Evolutionary conservation across 1,140 invertebrate species (phyloP).

Genomic region (Neuroterus valhalla): DNA sequence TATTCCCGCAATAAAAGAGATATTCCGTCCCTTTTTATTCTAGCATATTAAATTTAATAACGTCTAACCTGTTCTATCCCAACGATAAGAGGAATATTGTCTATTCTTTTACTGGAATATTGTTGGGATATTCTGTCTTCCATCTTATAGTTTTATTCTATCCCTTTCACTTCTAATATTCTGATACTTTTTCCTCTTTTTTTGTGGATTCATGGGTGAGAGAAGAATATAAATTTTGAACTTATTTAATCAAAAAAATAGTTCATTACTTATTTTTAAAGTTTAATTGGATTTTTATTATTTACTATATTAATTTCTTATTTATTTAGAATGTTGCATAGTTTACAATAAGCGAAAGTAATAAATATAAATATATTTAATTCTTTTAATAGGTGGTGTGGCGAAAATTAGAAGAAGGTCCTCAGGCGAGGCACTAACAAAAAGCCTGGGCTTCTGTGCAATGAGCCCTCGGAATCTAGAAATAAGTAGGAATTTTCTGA

Average conservation of each 20-base stretch:
- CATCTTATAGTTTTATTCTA: too few relatives aligned
- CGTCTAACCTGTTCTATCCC: too few relatives aligned
- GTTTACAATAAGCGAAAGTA: too few relatives aligned
- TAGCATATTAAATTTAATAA: too few relatives aligned
- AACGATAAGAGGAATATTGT: too few relatives aligned
- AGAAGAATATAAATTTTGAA: background rate
- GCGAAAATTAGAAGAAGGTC: conserved; percentile 81
- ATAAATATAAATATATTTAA: background rate
- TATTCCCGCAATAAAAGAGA: too few relatives aligned
- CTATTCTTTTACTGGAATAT: too few relatives aligned
- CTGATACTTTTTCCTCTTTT: too few relatives aligned
- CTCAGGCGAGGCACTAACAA: conserved; percentile 75
- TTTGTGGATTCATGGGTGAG: too few relatives aligned
- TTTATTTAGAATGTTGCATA: background rate
- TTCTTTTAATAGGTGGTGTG: conserved; percentile 79
- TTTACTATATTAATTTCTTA: conserved; percentile 9
- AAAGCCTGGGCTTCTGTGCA: background rate
- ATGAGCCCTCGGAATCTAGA: conserved; percentile 47
- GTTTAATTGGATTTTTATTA: conserved; percentile 31
- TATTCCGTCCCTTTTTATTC: too few relatives aligned
- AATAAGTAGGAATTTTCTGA: conserved; percentile 50
- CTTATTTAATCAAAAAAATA: background rate
- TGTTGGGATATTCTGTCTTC: too few relatives aligned
- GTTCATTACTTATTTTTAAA: conserved; percentile 1
- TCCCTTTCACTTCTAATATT: too few relatives aligned